Evolutionary conservation across 1,140 invertebrate genomes (phyloP), one percentile per base, ranked within the genome.

Genomic region (Drepana arcuata): DNA sequence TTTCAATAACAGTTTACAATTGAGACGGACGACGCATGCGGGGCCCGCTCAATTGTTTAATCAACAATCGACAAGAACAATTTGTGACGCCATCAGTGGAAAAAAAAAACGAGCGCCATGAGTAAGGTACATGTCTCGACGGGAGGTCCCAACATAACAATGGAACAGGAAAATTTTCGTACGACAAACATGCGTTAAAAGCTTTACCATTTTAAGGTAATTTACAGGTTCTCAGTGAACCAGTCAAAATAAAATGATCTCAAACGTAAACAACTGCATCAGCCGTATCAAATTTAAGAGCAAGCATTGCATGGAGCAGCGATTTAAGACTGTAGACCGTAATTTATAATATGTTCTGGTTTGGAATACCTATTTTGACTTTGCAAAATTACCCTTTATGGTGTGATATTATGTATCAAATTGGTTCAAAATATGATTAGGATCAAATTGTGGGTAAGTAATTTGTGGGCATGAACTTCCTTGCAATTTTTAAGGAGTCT

Each of bases 1-100:
- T 81, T 77, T 65, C 77, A 79, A 81, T 81, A 79, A 78, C 62
- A 64, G 67, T 72, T 67, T 63, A 74, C 73, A 81, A 80, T 78
- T 77, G 73, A 70, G 51, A 69, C 46, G 46, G 55, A 65, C 44
- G 61, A 62, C 44, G 57, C 56, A 81, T 81, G 72, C 77, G 77
- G 77, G 73, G 28, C 60, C 56, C 54, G 53, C 46, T 64, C 51
- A 50, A 60, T 71, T 74, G 71, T 75, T 70, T 77, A 67, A 75
- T 73, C 54, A 77, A 80, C 70, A 71, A 64, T 66, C 48, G 41
- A 42, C 48, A 54, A 48, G 48, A 34, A 53, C 52, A 60, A 68
- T 60, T 65, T 64, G 40, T 67, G 60, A 61, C 45, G 60, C 42
- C 42, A 49, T 58, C 44, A 41, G 11, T 26, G 28, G 48, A 51